A percentile compares a stretch with the other conserved stretches of the same genome.
phyloP scores from a whole-genome alignment of 2,113 vertebrate species.

The Corvus moneduloides region DNA sequence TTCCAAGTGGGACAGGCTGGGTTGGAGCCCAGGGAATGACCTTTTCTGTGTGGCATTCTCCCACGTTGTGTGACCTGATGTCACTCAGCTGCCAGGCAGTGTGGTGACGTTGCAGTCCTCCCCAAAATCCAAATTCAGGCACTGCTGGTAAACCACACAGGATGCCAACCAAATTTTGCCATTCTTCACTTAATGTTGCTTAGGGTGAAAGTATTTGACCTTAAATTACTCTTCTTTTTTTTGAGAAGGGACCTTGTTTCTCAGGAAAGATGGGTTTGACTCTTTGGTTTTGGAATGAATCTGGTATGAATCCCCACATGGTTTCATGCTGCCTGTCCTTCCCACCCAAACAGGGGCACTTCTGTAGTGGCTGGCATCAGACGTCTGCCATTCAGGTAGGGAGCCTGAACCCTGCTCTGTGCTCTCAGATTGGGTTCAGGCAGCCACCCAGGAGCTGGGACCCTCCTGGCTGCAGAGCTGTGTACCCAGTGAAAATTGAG shows the following conservation, averaged over 20 bases:
- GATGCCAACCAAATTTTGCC: not conserved
- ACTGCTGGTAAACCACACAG: constrained; percentile 3
- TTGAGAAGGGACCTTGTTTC: constrained; percentile 24
- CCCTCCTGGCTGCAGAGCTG: not conserved
- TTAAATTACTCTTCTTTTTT: not conserved
- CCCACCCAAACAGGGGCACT: not conserved
- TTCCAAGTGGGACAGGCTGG: constrained; percentile 43
- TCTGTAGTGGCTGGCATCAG: not conserved
- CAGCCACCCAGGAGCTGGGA: not conserved
- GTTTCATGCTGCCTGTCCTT: not conserved
- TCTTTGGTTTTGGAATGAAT: constrained; percentile 1
- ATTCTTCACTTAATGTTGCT: not conserved
- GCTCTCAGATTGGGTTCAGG: not conserved
- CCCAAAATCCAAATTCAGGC: not conserved
- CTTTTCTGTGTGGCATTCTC: not conserved
- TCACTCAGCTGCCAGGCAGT: not conserved
- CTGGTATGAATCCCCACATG: not conserved
- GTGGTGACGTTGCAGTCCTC: not conserved
- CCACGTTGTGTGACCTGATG: constrained; percentile 20
- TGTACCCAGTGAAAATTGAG: not conserved
- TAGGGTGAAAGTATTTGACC: constrained; percentile 27
- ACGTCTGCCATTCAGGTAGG: not conserved
- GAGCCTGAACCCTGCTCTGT: not conserved
- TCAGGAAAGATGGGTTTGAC: not conserved
- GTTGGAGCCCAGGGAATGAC: constrained; percentile 3